Evolutionary conservation across 92 coral and sea anemone genomes (phyloP).

Genomic region (Zoanthus gigantus): DNA sequence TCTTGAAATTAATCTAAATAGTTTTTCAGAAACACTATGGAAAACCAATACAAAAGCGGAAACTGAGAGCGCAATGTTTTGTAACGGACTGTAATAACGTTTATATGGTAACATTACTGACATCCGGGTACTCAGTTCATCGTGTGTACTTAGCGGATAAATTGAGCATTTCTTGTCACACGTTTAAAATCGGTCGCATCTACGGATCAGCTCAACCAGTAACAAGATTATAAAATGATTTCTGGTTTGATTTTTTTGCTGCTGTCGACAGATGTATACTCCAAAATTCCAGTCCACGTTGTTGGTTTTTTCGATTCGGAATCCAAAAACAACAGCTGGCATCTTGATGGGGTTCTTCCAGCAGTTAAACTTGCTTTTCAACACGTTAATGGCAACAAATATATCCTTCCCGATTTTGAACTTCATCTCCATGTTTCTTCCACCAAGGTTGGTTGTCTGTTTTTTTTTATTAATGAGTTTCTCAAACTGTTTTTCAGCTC

Average conservation of each 20-base stretch:
- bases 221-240: not conserved
- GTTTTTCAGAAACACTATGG: too few relatives aligned
- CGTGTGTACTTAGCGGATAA: too few relatives aligned
- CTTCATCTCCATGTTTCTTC: not conserved
- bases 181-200: not conserved
- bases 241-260: not conserved
- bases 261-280: not conserved
- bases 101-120: too few relatives aligned
- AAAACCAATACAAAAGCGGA: too few relatives aligned
- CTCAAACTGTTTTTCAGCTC: too few relatives aligned
- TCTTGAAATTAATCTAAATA: too few relatives aligned
- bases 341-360: not conserved
- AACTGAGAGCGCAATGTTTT: too few relatives aligned
- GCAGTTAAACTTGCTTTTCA: not conserved
- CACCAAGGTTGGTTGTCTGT: not conserved
- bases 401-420: not conserved
- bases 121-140: too few relatives aligned
- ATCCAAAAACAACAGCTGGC: not conserved
- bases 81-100: too few relatives aligned
- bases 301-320: not conserved
- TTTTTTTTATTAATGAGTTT: not conserved
- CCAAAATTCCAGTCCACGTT: not conserved
- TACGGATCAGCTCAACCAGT: not conserved
- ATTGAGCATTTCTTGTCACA: not conserved
- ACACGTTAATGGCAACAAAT: not conserved